Evolutionary conservation across 2,888 invertebrate species (phyloP), one percentile per base, ranked within the genome.

Genomic region (Drosophila pegasa): DNA sequence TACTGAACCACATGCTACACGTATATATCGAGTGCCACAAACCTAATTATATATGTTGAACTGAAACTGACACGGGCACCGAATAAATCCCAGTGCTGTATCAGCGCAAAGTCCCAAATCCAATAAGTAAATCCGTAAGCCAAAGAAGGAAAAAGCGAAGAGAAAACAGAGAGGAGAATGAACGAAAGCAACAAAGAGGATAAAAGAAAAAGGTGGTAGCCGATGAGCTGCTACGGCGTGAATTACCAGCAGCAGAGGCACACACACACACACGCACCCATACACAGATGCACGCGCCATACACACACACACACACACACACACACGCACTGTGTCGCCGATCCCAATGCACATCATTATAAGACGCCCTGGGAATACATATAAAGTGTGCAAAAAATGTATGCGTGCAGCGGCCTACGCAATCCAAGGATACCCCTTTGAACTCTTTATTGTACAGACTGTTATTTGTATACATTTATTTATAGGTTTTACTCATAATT

Each of bases 71-170:
- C 51, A 63, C 60, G 52, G 65, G 61, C 68, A 61, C 55, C 60
- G 63, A 66, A 57, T 45, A 80, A 86, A 76, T 89, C 88, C 86
- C 83, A 71, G 50, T 68, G 82, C 88, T 66, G 72, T 79, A 87
- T 87, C 86, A 87, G 86, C 88, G 47, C 73, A 68, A 85, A 87
- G 67, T 89, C 89, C 83, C 88, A 84, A 89, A 89, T 84, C 83
- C 86, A 89, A 84, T 84, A 84, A 89, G 89, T 75, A 78, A 89
- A 68, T 76, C 73, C 72, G 63, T 60, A 61, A 64, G 70, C 65
- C 48, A 64, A 70, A 31, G 35, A 64, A 70, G 27, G 35, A 69
- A 29, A 59, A 38, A 16, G 54, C 37, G 20, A 50, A 55, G 37
- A 16, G 22, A 48, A 62, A 45, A 40, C n/a, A 38, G 37, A 33